Conservation (phyloP, 2,888 invertebrate species). For the Euplexia lucipara region DNA sequence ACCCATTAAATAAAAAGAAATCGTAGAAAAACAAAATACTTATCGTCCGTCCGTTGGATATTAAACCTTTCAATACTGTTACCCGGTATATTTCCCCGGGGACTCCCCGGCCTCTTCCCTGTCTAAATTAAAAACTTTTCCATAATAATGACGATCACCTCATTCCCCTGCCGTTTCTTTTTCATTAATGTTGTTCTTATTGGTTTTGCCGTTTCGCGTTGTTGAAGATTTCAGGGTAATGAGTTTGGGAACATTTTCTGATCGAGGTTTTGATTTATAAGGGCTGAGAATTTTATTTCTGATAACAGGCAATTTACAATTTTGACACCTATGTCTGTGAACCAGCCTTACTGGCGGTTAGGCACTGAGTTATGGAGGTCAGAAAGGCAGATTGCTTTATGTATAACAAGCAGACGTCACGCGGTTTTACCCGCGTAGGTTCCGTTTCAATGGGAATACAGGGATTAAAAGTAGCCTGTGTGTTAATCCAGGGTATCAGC, state of each 20-base stretch:
- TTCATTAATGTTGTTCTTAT: constrained; percentile 58
- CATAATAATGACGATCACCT: constrained; percentile 58
- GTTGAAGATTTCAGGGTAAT: constrained; percentile 19
- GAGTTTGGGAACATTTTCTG: constrained; percentile 3
- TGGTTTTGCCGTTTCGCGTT: constrained; percentile 50
- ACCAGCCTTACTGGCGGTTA: no score
- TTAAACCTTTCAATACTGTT: constrained; percentile 56
- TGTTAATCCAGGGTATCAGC: no score
- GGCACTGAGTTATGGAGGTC: no score
- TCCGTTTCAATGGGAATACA: no score
- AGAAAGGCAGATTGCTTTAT: no score
- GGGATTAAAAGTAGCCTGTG: no score
- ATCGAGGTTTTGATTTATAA: neutral
- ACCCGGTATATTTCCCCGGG: constrained; percentile 58
- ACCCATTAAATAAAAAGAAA: constrained; percentile 43
- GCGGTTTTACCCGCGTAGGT: no score
- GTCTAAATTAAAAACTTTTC: constrained; percentile 65
- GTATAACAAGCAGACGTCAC: no score
- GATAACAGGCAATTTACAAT: neutral
- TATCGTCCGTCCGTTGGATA: constrained; percentile 37
- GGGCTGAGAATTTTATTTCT: neutral
- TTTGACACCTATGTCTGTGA: neutral
- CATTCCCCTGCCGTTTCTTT: constrained; percentile 34
- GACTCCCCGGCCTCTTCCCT: constrained; percentile 42
- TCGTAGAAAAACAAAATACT: constrained; percentile 47